A percentile compares a stretch with the other conserved stretches of the same genome.
These are phyloP conservation scores for Ibycter americanus DNA, from an alignment of 2,797 vertebrate species.

Conservation along the genomic window DNA sequence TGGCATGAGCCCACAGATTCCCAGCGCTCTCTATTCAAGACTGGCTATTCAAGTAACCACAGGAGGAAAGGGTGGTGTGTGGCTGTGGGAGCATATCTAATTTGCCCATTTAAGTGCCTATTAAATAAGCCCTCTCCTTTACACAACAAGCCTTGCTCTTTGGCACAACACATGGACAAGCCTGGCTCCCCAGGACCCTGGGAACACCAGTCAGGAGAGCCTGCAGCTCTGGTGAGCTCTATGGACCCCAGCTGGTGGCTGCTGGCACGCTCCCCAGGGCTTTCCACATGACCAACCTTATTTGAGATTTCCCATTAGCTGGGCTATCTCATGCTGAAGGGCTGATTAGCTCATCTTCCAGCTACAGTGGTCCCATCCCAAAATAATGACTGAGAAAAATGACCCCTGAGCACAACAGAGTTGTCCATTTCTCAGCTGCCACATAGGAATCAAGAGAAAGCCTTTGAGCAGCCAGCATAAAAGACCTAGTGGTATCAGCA, in stretches of 20 bases:
- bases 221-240: background rate
- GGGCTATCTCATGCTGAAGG: background rate
- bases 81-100: background rate
- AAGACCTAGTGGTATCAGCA: background rate
- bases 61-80: background rate
- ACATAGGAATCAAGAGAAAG: background rate
- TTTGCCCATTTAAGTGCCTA: background rate
- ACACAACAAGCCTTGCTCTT: background rate
- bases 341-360: background rate
- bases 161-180: background rate
- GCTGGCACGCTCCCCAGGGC: background rate
- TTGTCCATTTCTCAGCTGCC: background rate
- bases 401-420: fast-evolving
- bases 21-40: background rate
- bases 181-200: background rate
- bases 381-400: background rate
- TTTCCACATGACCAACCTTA: background rate
- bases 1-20: background rate
- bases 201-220: background rate
- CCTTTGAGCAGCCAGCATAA: background rate
- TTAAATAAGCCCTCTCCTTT: background rate
- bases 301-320: background rate
- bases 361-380: background rate
- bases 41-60: background rate
- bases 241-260: background rate